Percentiles rank a stretch among this genome's conserved stretches.
These are phyloP conservation scores for Andrena fulva DNA, from an alignment of 2,888 invertebrate genomes.

Conservation along the genomic window DNA sequence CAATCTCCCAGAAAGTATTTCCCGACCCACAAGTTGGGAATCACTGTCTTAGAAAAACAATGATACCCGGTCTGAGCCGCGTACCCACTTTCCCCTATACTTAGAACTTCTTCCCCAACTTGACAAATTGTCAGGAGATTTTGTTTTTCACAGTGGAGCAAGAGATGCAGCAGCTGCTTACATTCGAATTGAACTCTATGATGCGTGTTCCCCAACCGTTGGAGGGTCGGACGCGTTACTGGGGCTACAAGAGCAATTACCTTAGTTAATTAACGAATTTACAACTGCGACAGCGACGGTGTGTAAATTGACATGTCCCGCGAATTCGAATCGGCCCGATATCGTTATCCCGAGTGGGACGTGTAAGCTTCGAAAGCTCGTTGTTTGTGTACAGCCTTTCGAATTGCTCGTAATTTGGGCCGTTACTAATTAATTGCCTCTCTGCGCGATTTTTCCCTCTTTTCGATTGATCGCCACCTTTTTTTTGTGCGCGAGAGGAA, in stretches of 20 bases:
- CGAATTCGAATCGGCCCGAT: constrained; percentile 63
- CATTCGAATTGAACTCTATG: constrained; percentile 52
- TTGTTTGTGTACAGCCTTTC: constrained; percentile 58
- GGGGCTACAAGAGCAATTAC: constrained; percentile 79
- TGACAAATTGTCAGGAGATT: background rate
- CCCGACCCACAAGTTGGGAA: too few species aligned
- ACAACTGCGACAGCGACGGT: constrained; percentile 76
- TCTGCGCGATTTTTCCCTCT: background rate
- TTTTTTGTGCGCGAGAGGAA: background rate
- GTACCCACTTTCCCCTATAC: background rate
- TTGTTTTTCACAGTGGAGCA: background rate
- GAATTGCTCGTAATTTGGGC: constrained; percentile 57
- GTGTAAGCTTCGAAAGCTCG: constrained; percentile 62
- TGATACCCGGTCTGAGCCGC: too few species aligned
- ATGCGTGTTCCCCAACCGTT: constrained; percentile 49
- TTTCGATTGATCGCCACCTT: background rate
- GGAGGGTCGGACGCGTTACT: constrained; percentile 66
- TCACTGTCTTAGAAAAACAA: too few species aligned
- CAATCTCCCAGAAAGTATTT: too few species aligned
- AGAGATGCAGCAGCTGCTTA: constrained; percentile 30
- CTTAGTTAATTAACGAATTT: constrained; percentile 83
- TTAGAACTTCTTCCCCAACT: background rate
- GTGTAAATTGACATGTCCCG: constrained; percentile 66
- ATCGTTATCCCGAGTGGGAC: constrained; percentile 70
- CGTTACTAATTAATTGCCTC: constrained; percentile 56